Base-by-base conservation (phyloP, 2,888 invertebrate species). In the Drosophila parthenogenetica region DNA sequence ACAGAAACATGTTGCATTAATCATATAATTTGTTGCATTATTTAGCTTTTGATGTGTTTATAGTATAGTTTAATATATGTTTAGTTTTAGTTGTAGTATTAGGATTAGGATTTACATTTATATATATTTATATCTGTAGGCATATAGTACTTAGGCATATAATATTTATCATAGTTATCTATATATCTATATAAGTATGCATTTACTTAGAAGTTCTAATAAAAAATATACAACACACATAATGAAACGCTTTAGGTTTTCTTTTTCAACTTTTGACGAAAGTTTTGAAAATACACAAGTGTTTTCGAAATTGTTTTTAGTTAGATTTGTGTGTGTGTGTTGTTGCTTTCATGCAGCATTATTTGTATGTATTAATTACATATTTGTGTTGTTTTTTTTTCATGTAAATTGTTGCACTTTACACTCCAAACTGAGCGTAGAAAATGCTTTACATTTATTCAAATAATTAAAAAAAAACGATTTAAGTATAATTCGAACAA, bases 141-240 rank as follows among this genome's bases (percentile, higher is more conserved):
- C 45, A 35, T 67, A 32, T 63, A 63, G 63, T 46, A 63, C 63
- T 63, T 59, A 65, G 64, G 50, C 61, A 57, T 60, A 73, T 69
- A 50, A 66, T 69, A 63, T 70, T 61, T 54, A 54, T 46, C 19
- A 54, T 46, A 46, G 32, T 43, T 50, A 14, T 50, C 16, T 43
- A 45, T 32, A 42, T 63, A 57, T 54, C 17, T 45, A 35, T 62
- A 57, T 60, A 43, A 50, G 16, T 57, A 45, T 73, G 63, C 63
- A 61, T 60, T 22, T 65, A 59, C 61, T 58, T 74, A 55, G 50
- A 59, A 55, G 37, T 61, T 73, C 55, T 64, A 75, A 68, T 72
- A 74, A 76, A 76, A 76, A 74, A 63, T 64, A 70, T 73, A 85
- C 87, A 77, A 87, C 85, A 87, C 87, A 85, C 83, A 78, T 71